Evolutionary conservation across 2,888 invertebrate genomes (phyloP), one percentile per base, ranked within the genome.

Genomic region (Metalampra italica): DNA sequence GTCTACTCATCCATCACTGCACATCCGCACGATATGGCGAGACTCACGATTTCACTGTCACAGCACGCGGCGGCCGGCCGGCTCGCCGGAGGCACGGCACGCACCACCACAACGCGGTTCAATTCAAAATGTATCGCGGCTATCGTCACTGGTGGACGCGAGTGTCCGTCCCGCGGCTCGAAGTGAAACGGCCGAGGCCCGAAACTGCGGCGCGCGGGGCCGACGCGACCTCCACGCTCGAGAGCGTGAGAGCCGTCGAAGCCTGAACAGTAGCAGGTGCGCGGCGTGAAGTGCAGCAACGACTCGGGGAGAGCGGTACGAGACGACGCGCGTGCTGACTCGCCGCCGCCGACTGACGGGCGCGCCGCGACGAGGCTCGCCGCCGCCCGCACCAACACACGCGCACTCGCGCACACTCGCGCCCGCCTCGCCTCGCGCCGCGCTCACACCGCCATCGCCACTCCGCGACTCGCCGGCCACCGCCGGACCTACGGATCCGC

Each of bases 311-410:
- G 75, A 76, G 67, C 64, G 73, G 68, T 67, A 82, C 82, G 75
- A 81, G 78, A 84, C 87, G 82, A 82, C 85, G 80, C 83, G 88
- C 83, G 84, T 83, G 88, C 83, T 83, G 86, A 78, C 85, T 82
- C 78, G 83, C 80, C 86, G 83, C 80, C 86, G 86, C 81, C 86
- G 82, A 88, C 88, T 88, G 87, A 86, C 83, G 85, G 82, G 75
- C 80, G 84, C 84, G 83, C 81, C 83, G 82, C 82, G 81, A 78
- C 68, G 81, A 77, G 76, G 71, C 70, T 78, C 71, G 75, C 65
- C 67, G 63, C 75, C 83, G 84, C 68, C 68, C 72, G 70, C 65
- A 66, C 79, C 73, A 82, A 83, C 81, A 80, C 75, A 80, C 87
- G 79, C 22, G 22, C 22, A 79, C 69, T 64, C 70, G 76, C 78